Conservation (phyloP, 2,888 invertebrate genomes). For the Anthophora plumipes region DNA sequence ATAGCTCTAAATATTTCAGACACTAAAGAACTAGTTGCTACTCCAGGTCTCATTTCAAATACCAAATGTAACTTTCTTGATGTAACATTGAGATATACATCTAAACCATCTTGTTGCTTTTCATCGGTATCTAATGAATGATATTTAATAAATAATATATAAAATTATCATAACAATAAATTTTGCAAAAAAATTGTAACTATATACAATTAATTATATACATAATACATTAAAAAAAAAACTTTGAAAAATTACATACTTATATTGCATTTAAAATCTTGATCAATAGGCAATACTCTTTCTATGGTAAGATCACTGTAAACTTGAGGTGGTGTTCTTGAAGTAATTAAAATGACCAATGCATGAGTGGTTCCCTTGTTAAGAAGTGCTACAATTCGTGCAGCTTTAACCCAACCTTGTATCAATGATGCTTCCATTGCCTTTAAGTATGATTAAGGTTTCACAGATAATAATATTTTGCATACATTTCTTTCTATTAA, state of each 20-base stretch:
- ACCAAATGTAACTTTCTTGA: conserved; percentile 85
- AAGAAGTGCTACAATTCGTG: conserved; percentile 87
- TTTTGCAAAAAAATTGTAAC: background rate
- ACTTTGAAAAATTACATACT: conserved; percentile 82
- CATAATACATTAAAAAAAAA: background rate
- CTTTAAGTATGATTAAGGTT: conserved; percentile 74
- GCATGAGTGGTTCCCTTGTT: conserved; percentile 86
- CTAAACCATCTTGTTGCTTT: conserved; percentile 84
- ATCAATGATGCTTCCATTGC: conserved; percentile 84
- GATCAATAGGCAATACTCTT: conserved; percentile 92
- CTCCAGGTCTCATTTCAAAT: conserved; percentile 86
- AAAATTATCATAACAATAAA: background rate
- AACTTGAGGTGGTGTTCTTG: conserved; percentile 89
- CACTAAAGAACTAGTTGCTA: conserved; percentile 89
- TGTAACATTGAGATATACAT: conserved; percentile 86
- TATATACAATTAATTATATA: background rate
- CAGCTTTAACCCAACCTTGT: conserved; percentile 85
- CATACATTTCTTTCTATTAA: conserved; percentile 33
- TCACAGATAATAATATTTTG: background rate
- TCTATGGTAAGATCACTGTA: conserved; percentile 92
- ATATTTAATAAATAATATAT: conserved; percentile 13
- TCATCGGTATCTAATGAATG: conserved; percentile 85
- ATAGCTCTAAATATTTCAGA: conserved; percentile 90
- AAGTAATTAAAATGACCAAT: conserved; percentile 86
- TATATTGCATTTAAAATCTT: conserved; percentile 91